Conservation (phyloP, 2,888 invertebrate genomes). For the Drosophila macrospina region DNA sequence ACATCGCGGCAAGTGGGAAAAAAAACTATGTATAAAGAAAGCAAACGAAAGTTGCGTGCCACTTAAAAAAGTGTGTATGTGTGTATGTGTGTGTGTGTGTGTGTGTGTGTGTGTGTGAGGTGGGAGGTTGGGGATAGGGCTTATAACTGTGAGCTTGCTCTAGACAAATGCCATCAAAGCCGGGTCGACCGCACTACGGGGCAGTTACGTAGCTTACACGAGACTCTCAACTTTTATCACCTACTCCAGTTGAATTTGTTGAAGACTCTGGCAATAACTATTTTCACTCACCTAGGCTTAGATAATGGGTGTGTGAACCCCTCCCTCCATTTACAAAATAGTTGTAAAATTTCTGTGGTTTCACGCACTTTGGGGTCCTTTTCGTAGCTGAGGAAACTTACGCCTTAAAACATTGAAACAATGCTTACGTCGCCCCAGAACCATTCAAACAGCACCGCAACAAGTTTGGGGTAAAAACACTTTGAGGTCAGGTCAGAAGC, state of each 20-base stretch:
- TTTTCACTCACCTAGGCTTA: constrained; percentile 35
- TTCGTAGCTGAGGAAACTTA: constrained; percentile 4
- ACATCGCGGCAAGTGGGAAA: constrained; percentile 31
- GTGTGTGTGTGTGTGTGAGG: no score
- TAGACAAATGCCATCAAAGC: constrained; percentile 27
- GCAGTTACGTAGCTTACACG: constrained; percentile 38
- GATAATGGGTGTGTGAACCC: constrained; percentile 49
- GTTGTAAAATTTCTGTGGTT: constrained; percentile 62
- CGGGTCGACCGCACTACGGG: constrained; percentile 28
- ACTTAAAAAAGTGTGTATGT: constrained; percentile 19
- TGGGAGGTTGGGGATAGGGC: no score
- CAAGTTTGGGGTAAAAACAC: constrained; percentile 12
- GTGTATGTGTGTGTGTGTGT: no score
- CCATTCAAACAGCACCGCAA: constrained; percentile 17
- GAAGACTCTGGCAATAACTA: constrained; percentile 20
- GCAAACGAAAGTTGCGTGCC: constrained; percentile 36
- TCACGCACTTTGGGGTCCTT: constrained; percentile 44
- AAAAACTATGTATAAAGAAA: constrained; percentile 24
- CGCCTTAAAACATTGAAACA: constrained; percentile 28
- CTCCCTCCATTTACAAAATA: constrained; percentile 57
- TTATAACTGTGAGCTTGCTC: constrained; percentile 14
- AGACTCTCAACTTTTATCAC: constrained; percentile 55
- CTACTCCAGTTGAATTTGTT: constrained; percentile 12
- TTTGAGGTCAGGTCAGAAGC: constrained; percentile 30
- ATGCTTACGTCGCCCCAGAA: constrained; percentile 5